Base-by-base conservation (phyloP, 1,140 invertebrate genomes). In the Trachymyrmex septentrionalis region DNA sequence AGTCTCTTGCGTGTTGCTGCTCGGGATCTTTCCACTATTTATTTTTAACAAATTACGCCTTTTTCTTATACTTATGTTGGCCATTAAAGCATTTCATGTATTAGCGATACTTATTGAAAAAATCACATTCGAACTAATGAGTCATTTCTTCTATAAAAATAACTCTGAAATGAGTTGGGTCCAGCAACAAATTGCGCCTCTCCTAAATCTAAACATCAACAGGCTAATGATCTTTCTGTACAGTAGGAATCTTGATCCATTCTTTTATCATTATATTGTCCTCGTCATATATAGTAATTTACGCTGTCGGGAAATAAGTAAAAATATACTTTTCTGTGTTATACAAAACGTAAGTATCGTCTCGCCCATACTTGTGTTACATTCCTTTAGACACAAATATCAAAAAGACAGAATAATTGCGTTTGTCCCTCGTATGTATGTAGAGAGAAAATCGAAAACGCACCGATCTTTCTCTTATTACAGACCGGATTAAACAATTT, bases 261-360 rank as follows among this genome's bases (percentile, higher is more conserved):
- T 88, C 76, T 76, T 85, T 90, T 86, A 75, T 92, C 85, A 88
- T 92, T 89, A 93, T 93, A 93, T 93, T 93, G 92, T 93, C 92
- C 85, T 92, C 86, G 87, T 93, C 88, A 75, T 91, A 91, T 78
- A 50, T 91, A 92, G 66, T 87, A 87, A 91, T 88, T 92, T 84
- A 88, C 81, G 67, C 50, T 75, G 87, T 77, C 85, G 67, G 75
- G 64, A 87, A 92, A 87, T 80, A 87, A 90, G 85, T 71, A 88
- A 85, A 92, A 69, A 89, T 87, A 91, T 90, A 90, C 63, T 44
- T 61, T 73, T 90, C 61, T 80, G 80, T 76, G 57, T 85, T 63
- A 59, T 21, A 50, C 38, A 82, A 82, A 84, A 84, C 64, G 21
- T 50, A 86, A 86, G 24, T 86, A 38, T 57, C 21, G 59, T 21